A percentile compares a stretch with the other conserved stretches of the same genome.
Conservation (phyloP, 2,113 vertebrate species). For the western clawed frog (Xenopus tropicalis) region DNA sequence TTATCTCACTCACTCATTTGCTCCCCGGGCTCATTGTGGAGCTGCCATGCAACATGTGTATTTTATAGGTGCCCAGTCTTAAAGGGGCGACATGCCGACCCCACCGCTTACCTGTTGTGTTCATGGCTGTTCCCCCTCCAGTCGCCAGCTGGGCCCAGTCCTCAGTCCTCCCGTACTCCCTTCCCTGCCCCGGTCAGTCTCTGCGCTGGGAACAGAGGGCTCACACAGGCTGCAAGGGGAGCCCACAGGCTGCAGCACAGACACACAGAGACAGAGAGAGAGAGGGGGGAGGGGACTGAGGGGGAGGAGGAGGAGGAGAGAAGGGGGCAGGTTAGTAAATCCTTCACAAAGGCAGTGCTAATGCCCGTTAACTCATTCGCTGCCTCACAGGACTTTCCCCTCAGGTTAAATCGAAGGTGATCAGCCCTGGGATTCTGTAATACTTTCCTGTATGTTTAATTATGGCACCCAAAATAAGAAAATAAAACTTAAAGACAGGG, state of each 20-base stretch:
- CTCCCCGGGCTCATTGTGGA: too few species aligned
- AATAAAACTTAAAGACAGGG: too few species aligned
- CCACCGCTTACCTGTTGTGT: conserved; percentile 11
- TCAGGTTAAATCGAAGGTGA: too few species aligned
- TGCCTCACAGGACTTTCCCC: not conserved
- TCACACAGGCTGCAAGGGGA: conserved; percentile 27
- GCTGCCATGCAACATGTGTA: too few species aligned
- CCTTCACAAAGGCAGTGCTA: conserved; percentile 39
- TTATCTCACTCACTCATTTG: too few species aligned
- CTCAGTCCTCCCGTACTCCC: conserved; percentile 1
- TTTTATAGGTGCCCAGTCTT: too few species aligned
- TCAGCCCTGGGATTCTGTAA: too few species aligned
- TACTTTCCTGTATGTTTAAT: too few species aligned
- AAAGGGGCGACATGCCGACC: too few species aligned
- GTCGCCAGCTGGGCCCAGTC: conserved; percentile 8
- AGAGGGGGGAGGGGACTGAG: conserved; percentile 11
- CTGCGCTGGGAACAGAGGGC: conserved; percentile 11
- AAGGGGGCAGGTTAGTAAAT: conserved; percentile 37
- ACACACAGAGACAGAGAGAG: conserved; percentile 10
- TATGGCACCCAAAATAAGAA: too few species aligned
- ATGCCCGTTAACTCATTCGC: conserved; percentile 23
- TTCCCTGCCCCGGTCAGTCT: conserved; percentile 15
- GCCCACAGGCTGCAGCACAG: conserved; percentile 24
- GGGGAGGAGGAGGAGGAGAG: not conserved
- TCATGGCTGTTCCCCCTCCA: conserved; percentile 12